phyloP scores from a whole-genome alignment of 2,888 invertebrate species.

The Chymomyza caudatula region DNA sequence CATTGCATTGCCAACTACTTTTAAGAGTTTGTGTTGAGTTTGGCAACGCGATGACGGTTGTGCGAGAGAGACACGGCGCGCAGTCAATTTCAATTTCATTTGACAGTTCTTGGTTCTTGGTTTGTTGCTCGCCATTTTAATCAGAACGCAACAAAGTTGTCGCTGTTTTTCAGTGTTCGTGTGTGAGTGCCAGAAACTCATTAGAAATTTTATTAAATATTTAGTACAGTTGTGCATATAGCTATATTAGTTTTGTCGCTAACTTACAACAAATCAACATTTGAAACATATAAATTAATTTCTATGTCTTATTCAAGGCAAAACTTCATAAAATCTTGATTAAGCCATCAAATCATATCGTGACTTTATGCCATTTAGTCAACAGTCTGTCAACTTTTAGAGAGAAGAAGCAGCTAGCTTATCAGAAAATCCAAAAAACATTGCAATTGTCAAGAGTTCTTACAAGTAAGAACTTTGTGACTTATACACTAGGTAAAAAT shows the following conservation, averaged over 20 bases:
- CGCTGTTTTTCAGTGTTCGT: slow-evolving; percentile 5
- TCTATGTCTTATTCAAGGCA: background rate
- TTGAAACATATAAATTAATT: background rate
- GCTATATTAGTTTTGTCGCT: background rate
- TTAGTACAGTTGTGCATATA: background rate
- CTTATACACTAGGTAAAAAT: too few relatives aligned
- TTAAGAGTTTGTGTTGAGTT: background rate
- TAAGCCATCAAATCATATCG: background rate
- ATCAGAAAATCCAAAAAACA: too few relatives aligned
- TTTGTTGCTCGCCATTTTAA: slow-evolving; percentile 11
- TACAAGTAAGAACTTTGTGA: too few relatives aligned
- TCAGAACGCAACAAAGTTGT: slow-evolving; percentile 37
- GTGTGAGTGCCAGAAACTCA: background rate
- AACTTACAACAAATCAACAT: background rate
- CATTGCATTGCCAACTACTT: background rate
- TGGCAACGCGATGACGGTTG: background rate
- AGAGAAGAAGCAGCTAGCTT: too few relatives aligned
- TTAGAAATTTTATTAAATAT: background rate
- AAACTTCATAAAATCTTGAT: background rate
- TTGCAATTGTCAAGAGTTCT: too few relatives aligned
- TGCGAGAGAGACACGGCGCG: too few relatives aligned
- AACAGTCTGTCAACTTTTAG: too few relatives aligned
- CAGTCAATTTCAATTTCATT: slow-evolving; percentile 35
- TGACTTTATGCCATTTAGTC: too few relatives aligned
- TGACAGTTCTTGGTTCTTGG: slow-evolving; percentile 38